These are phyloP conservation scores for Cantharis lateralis DNA, from an alignment of 2,888 invertebrate species.

Conservation along the genomic window DNA sequence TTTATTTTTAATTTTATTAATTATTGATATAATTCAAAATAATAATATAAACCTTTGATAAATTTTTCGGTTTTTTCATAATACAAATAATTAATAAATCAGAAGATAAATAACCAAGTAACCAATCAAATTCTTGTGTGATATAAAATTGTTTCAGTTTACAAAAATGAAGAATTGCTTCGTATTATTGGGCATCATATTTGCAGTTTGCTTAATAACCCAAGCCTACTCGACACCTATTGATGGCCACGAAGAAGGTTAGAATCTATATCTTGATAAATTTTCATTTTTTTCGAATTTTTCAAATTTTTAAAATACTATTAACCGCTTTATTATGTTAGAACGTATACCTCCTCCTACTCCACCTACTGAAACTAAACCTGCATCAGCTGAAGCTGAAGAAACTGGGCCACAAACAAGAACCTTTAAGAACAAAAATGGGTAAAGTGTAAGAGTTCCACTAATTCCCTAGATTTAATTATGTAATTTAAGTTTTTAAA, in stretches of 20 bases:
- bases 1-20: no score
- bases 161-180: neutral
- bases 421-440: neutral
- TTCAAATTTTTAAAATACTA: no score
- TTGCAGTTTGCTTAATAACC: neutral
- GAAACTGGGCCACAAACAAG: neutral
- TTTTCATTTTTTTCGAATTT: no score
- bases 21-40: no score
- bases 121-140: no score
- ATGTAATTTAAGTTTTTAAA: no score
- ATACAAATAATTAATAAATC: no score
- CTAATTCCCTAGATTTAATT: no score
- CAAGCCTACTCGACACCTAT: neutral
- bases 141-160: neutral
- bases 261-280: neutral
- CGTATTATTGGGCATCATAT: neutral
- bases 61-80: no score
- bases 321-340: neutral
- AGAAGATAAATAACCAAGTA: no score
- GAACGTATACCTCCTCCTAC: neutral
- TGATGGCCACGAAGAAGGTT: neutral
- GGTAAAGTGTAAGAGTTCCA: neutral
- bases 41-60: no score
- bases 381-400: no score
- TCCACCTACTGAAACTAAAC: neutral